Percentiles rank a stretch among this genome's conserved stretches.
These are phyloP conservation scores for Graphium colonna DNA, from an alignment of 2,888 invertebrate species.

Conservation along the genomic window DNA sequence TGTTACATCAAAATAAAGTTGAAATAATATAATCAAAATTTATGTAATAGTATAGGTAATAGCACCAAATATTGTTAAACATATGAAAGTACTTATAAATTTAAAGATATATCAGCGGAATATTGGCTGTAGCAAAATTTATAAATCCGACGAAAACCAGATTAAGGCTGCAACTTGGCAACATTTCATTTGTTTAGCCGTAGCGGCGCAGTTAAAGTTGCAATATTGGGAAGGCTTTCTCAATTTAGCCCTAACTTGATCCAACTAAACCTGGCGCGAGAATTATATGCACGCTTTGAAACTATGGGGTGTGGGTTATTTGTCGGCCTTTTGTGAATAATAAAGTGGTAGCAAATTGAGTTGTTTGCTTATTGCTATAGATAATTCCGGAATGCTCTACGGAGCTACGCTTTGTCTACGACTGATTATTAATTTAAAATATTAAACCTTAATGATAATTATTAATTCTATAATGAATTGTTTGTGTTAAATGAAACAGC, in stretches of 20 bases:
- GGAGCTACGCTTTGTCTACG: constrained; percentile 6
- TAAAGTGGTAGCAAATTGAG: constrained; percentile 42
- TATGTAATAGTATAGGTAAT: too few relatives aligned
- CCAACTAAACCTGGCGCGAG: constrained; percentile 30
- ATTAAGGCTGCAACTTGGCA: constrained; percentile 13
- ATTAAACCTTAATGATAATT: background rate
- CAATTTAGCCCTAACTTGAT: constrained; percentile 41
- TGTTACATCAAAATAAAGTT: too few relatives aligned
- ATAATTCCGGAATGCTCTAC: constrained; percentile 15
- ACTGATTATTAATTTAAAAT: background rate
- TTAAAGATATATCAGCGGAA: too few relatives aligned
- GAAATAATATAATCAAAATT: too few relatives aligned
- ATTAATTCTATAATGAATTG: background rate
- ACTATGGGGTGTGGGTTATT: constrained; percentile 36
- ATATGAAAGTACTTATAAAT: background rate
- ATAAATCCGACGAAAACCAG: constrained; percentile 15
- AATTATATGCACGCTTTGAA: constrained; percentile 39
- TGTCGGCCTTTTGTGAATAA: constrained; percentile 45
- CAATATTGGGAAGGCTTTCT: constrained; percentile 28
- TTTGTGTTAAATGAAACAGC: background rate
- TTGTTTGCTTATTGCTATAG: constrained; percentile 40
- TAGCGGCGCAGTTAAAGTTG: constrained; percentile 21
- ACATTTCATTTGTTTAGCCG: constrained; percentile 22
- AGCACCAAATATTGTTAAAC: too few relatives aligned
- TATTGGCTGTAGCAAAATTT: too few relatives aligned